Evolutionary conservation across 2,797 vertebrate genomes (phyloP).

Genomic region (Chlorospingus flavigularis): DNA sequence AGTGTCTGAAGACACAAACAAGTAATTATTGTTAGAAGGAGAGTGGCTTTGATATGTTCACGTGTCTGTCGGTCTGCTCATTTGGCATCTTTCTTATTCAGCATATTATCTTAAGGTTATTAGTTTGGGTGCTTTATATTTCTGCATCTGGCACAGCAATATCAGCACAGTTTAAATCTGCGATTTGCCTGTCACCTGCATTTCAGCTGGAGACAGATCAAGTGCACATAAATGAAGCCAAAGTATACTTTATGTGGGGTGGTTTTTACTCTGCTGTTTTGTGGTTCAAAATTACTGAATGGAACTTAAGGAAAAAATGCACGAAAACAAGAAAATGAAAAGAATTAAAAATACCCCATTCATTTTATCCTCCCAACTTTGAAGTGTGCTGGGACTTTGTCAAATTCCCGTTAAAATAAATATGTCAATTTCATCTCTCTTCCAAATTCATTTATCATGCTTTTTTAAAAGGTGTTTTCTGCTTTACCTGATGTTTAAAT

Average conservation of each 20-base stretch:
- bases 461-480: slow-evolving; percentile 86
- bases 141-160: slow-evolving; percentile 64
- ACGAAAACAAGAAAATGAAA: slow-evolving; percentile 67
- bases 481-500: slow-evolving; percentile 91
- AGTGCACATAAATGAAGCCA: slow-evolving; percentile 73
- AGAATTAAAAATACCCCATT: not conserved
- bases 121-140: slow-evolving; percentile 70
- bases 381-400: slow-evolving; percentile 75
- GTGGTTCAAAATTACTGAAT: slow-evolving; percentile 71
- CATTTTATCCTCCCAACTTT: slow-evolving; percentile 61
- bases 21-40: slow-evolving; percentile 62
- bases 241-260: slow-evolving; percentile 71
- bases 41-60: slow-evolving; percentile 61
- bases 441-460: slow-evolving; percentile 84
- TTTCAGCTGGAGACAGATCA: slow-evolving; percentile 74
- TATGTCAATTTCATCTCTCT: slow-evolving; percentile 75
- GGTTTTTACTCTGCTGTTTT: slow-evolving; percentile 67
- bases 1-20: slow-evolving; percentile 59
- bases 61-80: slow-evolving; percentile 33
- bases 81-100: slow-evolving; percentile 73
- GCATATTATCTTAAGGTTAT: slow-evolving; percentile 71
- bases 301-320: slow-evolving; percentile 58
- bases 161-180: slow-evolving; percentile 67
- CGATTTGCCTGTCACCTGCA: slow-evolving; percentile 74
- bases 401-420: slow-evolving; percentile 83